Conservation (phyloP, 2,113 vertebrate species). For the Podiceps cristatus region DNA sequence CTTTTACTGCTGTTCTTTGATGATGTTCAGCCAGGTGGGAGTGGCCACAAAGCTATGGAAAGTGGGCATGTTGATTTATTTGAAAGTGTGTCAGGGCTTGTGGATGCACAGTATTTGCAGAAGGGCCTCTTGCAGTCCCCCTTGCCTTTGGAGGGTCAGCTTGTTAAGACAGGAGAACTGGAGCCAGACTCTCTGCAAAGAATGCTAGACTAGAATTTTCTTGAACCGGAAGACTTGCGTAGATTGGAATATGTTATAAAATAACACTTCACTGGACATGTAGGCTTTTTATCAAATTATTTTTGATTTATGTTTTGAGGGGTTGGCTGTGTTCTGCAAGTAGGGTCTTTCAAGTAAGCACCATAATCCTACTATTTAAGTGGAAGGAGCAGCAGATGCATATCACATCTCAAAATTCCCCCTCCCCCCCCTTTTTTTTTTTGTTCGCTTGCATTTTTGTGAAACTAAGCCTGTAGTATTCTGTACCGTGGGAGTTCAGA, state of each 20-base stretch:
- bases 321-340: background rate
- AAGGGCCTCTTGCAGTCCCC: background rate
- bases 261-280: background rate
- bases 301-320: background rate
- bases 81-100: background rate
- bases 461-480: background rate
- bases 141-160: background rate
- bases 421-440: background rate
- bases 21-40: background rate
- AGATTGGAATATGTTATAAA: background rate
- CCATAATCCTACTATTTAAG: background rate
- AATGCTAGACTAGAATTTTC: background rate
- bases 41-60: background rate
- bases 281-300: background rate
- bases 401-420: background rate
- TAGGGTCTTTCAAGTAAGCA: background rate
- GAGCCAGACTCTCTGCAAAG: background rate
- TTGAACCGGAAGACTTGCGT: background rate
- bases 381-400: background rate
- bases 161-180: background rate
- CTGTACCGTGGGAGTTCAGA: background rate
- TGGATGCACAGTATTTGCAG: background rate
- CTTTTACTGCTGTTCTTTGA: background rate
- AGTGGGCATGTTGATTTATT: background rate
- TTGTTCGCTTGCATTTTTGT: background rate